Conservation (phyloP, 1,140 invertebrate species). For the Caerostris extrusa region DNA sequence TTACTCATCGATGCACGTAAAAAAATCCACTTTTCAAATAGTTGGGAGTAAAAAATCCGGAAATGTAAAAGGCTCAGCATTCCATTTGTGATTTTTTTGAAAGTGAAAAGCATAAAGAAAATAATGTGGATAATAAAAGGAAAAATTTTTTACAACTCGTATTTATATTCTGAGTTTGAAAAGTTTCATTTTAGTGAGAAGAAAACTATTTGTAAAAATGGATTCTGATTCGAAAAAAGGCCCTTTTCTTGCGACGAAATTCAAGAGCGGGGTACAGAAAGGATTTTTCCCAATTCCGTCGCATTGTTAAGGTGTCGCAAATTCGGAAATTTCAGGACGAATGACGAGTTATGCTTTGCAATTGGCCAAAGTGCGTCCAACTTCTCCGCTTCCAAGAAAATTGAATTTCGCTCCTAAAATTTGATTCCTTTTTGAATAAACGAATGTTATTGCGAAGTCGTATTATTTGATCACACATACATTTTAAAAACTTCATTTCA, state of each 20-base stretch:
- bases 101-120: no score
- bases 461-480: no score
- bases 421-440: not conserved
- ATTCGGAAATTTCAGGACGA: conserved; percentile 7
- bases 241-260: conserved; percentile 1
- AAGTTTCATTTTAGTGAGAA: conserved; percentile 26
- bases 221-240: conserved; percentile 20
- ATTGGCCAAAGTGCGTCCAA: not conserved
- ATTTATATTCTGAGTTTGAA: conserved; percentile 40
- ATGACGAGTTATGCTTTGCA: not conserved
- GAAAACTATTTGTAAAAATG: conserved; percentile 10
- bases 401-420: no score
- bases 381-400: not conserved
- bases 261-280: not conserved
- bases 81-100: no score
- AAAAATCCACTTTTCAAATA: no score
- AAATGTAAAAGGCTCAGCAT: no score
- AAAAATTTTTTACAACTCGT: not conserved
- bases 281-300: not conserved
- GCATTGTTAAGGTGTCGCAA: not conserved
- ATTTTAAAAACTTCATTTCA: no score
- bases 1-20: no score
- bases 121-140: no score
- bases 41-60: no score
- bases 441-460: not conserved